These are phyloP conservation scores for Oreonectes daqikongensis DNA, from an alignment of 2,797 vertebrate species.

Conservation along the genomic window DNA sequence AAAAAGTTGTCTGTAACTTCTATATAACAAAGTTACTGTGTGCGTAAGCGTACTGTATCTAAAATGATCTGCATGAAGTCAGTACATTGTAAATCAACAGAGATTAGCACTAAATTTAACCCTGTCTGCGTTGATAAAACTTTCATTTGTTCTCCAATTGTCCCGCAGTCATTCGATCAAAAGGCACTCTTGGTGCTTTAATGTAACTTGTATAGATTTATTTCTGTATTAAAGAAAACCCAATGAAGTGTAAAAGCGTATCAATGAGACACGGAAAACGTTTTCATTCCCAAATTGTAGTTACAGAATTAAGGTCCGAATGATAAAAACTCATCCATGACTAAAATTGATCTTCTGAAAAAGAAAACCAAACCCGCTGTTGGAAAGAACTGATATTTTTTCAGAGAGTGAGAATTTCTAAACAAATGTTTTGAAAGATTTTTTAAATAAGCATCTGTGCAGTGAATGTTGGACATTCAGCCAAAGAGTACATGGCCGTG, in stretches of 20 bases:
- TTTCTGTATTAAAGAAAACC: constrained; percentile 27
- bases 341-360: constrained; percentile 36
- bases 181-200: constrained; percentile 35
- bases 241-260: constrained; percentile 37
- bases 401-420: background rate
- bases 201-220: constrained; percentile 32
- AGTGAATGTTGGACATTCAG: background rate
- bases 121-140: constrained; percentile 15
- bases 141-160: constrained; percentile 31
- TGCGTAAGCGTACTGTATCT: background rate
- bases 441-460: background rate
- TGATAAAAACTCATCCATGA: constrained; percentile 1
- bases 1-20: too few relatives aligned
- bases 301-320: constrained; percentile 26
- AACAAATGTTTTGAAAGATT: too few relatives aligned
- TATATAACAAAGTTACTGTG: too few relatives aligned
- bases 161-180: constrained; percentile 30
- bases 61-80: background rate
- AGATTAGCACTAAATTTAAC: background rate
- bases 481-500: background rate
- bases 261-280: too few relatives aligned
- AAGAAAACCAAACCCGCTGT: background rate
- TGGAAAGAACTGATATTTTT: background rate
- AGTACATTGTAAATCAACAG: background rate
- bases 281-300: background rate